Evolutionary conservation across 2,797 vertebrate species (phyloP).

Genomic region (Tinamus major): DNA sequence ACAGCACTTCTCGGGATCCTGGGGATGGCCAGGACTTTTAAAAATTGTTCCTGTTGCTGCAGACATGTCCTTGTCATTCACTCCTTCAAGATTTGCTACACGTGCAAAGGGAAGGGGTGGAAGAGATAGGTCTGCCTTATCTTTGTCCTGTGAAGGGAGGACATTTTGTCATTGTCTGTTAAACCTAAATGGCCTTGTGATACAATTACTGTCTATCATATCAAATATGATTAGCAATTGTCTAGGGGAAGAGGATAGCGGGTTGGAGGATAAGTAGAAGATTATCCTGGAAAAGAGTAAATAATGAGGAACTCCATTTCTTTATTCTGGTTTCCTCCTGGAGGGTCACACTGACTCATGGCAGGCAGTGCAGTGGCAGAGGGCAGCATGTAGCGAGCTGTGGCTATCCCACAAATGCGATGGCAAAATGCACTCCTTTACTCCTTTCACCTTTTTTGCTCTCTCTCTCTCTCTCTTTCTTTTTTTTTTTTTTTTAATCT

Average conservation of each 20-base stretch:
- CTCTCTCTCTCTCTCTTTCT: background rate
- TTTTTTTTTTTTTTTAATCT: background rate
- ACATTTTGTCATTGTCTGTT: fast-evolving
- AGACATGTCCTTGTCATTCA: fast-evolving
- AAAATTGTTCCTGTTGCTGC: background rate
- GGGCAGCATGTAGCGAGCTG: background rate
- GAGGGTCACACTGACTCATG: fast-evolving
- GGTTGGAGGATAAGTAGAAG: background rate
- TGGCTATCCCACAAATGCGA: background rate
- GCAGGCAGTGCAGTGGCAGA: background rate
- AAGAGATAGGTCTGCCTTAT: background rate
- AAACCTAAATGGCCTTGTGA: background rate
- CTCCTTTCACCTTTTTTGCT: background rate
- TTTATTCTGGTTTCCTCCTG: background rate
- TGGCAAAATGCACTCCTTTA: background rate
- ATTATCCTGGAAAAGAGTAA: background rate
- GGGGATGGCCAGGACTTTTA: background rate
- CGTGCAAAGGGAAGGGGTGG: background rate
- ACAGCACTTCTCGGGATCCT: background rate
- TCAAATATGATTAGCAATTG: background rate
- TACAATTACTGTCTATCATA: fast-evolving
- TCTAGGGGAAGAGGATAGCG: background rate
- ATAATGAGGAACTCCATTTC: background rate
- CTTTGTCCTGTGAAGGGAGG: background rate
- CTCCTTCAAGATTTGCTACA: background rate